phyloP scores from a whole-genome alignment of 2,888 invertebrate species.

The Andrena minutula region DNA sequence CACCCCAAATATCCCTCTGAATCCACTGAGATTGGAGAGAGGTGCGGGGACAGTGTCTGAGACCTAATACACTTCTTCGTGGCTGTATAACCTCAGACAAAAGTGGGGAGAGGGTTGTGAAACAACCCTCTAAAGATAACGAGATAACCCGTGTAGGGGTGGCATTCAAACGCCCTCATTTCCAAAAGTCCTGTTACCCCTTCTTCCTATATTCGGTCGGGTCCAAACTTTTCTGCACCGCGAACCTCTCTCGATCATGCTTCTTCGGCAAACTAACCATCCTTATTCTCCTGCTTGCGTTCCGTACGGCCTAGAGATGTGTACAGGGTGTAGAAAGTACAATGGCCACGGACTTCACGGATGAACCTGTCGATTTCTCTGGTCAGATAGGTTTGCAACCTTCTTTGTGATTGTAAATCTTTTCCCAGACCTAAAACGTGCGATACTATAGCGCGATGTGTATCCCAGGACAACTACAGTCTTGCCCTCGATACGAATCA shows the following conservation, averaged over 20 bases:
- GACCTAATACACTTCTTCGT: constrained; percentile 75
- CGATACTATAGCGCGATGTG: not conserved
- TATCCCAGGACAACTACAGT: constrained; percentile 4
- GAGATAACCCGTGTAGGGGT: constrained; percentile 77
- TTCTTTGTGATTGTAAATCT: no score
- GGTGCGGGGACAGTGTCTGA: constrained; percentile 64
- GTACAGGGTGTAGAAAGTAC: constrained; percentile 14
- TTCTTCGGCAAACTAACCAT: constrained; percentile 15
- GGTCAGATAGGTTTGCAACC: no score
- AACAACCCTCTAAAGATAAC: constrained; percentile 77
- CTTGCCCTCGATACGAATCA: constrained; percentile 50
- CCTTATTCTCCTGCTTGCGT: constrained; percentile 11
- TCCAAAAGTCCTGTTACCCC: constrained; percentile 69
- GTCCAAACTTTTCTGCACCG: constrained; percentile 49
- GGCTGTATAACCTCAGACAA: constrained; percentile 10
- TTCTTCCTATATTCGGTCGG: constrained; percentile 8
- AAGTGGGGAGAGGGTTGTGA: constrained; percentile 56
- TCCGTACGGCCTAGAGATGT: constrained; percentile 13
- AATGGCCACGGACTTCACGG: no score
- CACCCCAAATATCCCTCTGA: constrained; percentile 57
- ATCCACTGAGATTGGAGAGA: constrained; percentile 43
- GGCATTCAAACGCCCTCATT: constrained; percentile 81
- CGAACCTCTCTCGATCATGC: constrained; percentile 16
- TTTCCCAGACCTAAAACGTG: no score
- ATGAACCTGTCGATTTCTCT: no score